These are phyloP conservation scores for Adoxophyes honmai DNA, from an alignment of 1,140 invertebrate species.

Conservation along the genomic window DNA sequence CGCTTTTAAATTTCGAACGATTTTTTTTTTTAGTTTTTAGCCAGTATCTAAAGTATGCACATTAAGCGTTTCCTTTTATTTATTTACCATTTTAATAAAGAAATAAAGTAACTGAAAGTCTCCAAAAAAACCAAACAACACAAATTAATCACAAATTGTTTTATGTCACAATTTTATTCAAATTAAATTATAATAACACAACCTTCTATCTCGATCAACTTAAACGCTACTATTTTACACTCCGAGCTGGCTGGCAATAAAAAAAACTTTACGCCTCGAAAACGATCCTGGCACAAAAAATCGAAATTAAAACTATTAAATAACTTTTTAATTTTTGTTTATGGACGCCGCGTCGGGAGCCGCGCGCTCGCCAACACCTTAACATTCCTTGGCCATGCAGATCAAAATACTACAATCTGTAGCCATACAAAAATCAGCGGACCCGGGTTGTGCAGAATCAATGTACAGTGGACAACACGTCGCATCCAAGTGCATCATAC, in stretches of 20 bases:
- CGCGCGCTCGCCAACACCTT: constrained; percentile 16
- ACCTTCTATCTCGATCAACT: constrained; percentile 6
- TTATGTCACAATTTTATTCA: neutral
- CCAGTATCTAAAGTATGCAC: constrained; percentile 41
- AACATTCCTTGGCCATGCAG: constrained; percentile 62
- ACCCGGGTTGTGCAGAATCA: constrained; percentile 55
- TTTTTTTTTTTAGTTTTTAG: constrained; percentile 20
- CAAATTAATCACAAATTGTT: constrained; percentile 2
- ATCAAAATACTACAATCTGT: constrained; percentile 48
- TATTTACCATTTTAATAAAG: constrained; percentile 26
- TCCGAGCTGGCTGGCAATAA: constrained; percentile 1
- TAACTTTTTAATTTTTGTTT: constrained; percentile 21
- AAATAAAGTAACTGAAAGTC: constrained; percentile 24
- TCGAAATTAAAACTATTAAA: constrained; percentile 11
- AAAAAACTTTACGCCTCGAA: neutral
- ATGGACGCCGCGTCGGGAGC: constrained; percentile 17
- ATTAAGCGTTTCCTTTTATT: constrained; percentile 33
- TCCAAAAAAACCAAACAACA: constrained; percentile 8
- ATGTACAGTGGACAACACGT: constrained; percentile 54
- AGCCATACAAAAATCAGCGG: constrained; percentile 52
- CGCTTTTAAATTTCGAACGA: no score
- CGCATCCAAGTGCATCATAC: constrained; percentile 30
- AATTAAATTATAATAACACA: neutral
- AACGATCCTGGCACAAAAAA: constrained; percentile 6
- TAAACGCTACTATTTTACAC: neutral